These are phyloP conservation scores for Doris montereyensis DNA, from an alignment of 2,888 invertebrate genomes.

Conservation along the genomic window DNA sequence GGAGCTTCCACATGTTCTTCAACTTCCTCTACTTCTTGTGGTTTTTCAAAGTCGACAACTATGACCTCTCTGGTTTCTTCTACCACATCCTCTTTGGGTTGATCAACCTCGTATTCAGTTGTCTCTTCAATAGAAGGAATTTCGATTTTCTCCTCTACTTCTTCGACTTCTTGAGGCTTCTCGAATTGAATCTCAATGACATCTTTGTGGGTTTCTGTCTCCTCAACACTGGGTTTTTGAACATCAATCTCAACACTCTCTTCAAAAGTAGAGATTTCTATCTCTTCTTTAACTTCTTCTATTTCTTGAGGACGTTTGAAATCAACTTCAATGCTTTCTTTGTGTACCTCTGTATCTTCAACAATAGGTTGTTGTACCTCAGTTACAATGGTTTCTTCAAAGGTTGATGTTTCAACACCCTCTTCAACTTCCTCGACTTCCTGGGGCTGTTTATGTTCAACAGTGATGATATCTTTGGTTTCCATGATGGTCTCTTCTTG, in stretches of 20 bases:
- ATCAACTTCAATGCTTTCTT: constrained; percentile 37
- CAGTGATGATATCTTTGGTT: constrained; percentile 36
- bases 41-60: background rate
- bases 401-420: constrained; percentile 33
- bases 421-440: constrained; percentile 44
- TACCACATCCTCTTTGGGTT: constrained; percentile 36
- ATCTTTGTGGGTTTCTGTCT: constrained; percentile 1
- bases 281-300: constrained; percentile 33
- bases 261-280: constrained; percentile 18
- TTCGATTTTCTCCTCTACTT: constrained; percentile 5
- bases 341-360: constrained; percentile 42
- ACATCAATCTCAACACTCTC: constrained; percentile 4
- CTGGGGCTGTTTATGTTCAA: constrained; percentile 41
- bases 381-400: constrained; percentile 43
- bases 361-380: constrained; percentile 41
- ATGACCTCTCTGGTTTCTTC: constrained; percentile 30
- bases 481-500: constrained; percentile 46
- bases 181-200: constrained; percentile 26
- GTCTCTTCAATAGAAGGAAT: constrained; percentile 33
- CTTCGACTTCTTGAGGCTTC: constrained; percentile 31
- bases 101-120: constrained; percentile 44
- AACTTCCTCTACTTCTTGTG: background rate
- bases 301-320: background rate
- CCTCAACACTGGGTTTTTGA: constrained; percentile 24
- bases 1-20: too few relatives aligned